Conservation (phyloP, 2,797 vertebrate species). For the Holocentrus rufus region DNA sequence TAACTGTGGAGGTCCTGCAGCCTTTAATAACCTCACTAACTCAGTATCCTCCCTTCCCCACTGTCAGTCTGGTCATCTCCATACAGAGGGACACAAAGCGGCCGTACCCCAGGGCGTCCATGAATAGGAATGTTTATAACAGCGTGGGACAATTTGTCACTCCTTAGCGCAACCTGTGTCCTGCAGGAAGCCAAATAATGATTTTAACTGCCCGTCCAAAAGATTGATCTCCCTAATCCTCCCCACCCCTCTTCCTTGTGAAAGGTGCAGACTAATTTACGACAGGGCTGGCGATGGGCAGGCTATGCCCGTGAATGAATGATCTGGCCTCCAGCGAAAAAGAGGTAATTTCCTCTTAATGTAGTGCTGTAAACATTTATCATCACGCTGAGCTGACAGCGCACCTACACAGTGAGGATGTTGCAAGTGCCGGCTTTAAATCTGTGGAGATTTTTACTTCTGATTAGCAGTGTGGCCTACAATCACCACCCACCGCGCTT, state of each 20-base stretch:
- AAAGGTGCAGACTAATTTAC: constrained; percentile 77
- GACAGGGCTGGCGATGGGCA: constrained; percentile 56
- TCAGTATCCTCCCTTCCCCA: constrained; percentile 39
- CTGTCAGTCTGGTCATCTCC: constrained; percentile 52
- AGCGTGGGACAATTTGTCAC: constrained; percentile 70
- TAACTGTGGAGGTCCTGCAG: constrained; percentile 57
- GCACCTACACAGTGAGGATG: constrained; percentile 51
- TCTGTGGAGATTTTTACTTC: constrained; percentile 61
- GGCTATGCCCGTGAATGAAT: constrained; percentile 69
- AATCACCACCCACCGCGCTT: constrained; percentile 46
- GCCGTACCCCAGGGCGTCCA: constrained; percentile 29
- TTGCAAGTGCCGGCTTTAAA: constrained; percentile 49
- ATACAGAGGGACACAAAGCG: constrained; percentile 44
- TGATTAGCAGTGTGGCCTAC: constrained; percentile 52
- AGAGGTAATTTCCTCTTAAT: constrained; percentile 80
- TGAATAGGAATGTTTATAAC: constrained; percentile 72
- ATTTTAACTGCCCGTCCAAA: constrained; percentile 75
- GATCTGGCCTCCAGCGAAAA: constrained; percentile 73
- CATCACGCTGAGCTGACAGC: constrained; percentile 66
- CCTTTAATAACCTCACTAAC: constrained; percentile 63
- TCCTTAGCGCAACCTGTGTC: constrained; percentile 68
- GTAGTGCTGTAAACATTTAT: constrained; percentile 80
- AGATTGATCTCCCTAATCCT: constrained; percentile 78
- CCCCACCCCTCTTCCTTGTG: constrained; percentile 63
- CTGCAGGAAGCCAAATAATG: constrained; percentile 80